Evolutionary conservation across 1,140 invertebrate species (phyloP), one percentile per base, ranked within the genome.

Genomic region (Cataglyphis hispanica): DNA sequence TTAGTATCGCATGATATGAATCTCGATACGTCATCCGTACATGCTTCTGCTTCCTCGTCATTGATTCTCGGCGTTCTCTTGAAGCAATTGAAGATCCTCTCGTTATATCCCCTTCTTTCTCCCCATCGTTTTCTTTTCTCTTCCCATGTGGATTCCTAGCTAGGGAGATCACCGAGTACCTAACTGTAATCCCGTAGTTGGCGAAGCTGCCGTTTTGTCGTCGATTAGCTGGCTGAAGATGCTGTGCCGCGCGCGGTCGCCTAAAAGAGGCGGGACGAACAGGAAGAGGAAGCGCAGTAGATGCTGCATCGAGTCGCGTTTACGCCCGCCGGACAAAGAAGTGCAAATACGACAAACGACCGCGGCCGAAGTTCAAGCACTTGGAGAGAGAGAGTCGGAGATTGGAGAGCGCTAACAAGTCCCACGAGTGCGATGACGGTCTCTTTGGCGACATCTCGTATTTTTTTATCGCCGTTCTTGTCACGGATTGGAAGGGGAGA

Each of bases 171-270:
- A 60, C 27, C 63, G 70, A 43, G 84, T 83, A 72, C 31, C 58
- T 90, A 90, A 89, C 88, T 87, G 89, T 90, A 90, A 87, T 89
- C 81, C 81, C 81, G 37, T 87, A 87, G 86, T 87, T 89, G 85
- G 85, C 80, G 37, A 87, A 58, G 80, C 61, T 74, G 46, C 60
- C 67, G 60, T 69, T 89, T 89, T 80, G 85, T 89, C 84, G 66
- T 40, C 87, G 88, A 89, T 89, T 89, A 86, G 78, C 74, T 19
- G 34, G 63, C 69, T 40, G 66, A 64, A 56, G 37, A n/a, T 53
- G 86, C 80, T 34, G 40, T 16, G 50, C 11, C 60, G 83, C 37
- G 74, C 37, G 60, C 72, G 83, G 8, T 74, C 61, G 37, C 27
- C 31, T 74, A 80, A 80, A 89, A 81, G 76, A 69, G 83, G 84